Evolutionary conservation across 1,140 invertebrate genomes (phyloP).

Genomic region (Lordiphosa clarofinis): DNA sequence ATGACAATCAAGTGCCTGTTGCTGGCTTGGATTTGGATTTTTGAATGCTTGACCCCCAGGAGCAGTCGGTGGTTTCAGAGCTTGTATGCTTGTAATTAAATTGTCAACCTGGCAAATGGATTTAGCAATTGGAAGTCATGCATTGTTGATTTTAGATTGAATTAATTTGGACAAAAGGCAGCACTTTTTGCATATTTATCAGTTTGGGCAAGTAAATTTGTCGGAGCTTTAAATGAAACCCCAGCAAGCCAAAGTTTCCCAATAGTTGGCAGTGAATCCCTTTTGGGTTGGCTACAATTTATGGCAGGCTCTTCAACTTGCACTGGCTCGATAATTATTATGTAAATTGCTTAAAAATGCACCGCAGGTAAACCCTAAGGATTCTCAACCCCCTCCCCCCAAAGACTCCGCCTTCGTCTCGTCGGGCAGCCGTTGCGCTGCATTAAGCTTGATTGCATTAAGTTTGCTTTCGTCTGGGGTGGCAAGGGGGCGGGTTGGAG

Average conservation of each 20-base stretch:
- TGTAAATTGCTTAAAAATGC: conserved; percentile 76
- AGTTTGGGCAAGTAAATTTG: too few species aligned
- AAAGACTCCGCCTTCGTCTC: conserved; percentile 14
- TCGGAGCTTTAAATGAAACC: too few species aligned
- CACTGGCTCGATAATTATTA: conserved; percentile 68
- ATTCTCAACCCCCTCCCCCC: conserved; percentile 38
- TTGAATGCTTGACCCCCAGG: conserved; percentile 26
- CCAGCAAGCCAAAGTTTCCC: too few species aligned
- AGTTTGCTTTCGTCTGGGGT: conserved; percentile 63
- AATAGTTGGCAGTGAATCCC: too few species aligned
- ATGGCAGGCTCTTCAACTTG: conserved; percentile 12
- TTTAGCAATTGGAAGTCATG: conserved; percentile 36
- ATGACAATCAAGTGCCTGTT: conserved; percentile 37
- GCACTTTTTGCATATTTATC: background rate
- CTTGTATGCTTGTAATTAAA: conserved; percentile 56
- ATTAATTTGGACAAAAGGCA: conserved; percentile 29
- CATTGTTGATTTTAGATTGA: conserved; percentile 63
- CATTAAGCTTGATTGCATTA: conserved; percentile 76
- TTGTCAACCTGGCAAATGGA: conserved; percentile 44
- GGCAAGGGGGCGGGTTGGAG: too few species aligned
- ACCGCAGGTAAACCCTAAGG: conserved; percentile 70
- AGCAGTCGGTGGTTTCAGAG: background rate
- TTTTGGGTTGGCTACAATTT: background rate
- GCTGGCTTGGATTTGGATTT: conserved; percentile 27
- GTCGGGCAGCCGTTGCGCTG: conserved; percentile 65